These are phyloP conservation scores for Tadarida brasiliensis DNA, from an alignment of 2,797 vertebrate genomes.

Conservation along the genomic window DNA sequence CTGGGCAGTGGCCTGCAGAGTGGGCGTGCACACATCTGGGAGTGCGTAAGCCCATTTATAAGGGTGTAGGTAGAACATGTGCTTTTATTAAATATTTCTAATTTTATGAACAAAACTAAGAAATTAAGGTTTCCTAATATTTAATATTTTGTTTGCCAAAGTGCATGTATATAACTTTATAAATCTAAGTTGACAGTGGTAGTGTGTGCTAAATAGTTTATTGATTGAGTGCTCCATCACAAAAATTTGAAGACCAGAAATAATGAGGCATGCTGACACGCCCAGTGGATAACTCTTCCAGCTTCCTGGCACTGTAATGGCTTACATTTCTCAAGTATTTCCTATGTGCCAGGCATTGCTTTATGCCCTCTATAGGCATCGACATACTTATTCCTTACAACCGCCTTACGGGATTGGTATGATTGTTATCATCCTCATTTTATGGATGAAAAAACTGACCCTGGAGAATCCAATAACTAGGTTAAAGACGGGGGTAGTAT, in stretches of 20 bases:
- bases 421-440: background rate
- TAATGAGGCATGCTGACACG: background rate
- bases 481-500: background rate
- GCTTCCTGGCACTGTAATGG: background rate
- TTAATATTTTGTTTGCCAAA: slow-evolving; percentile 51
- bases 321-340: background rate
- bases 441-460: background rate
- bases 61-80: background rate
- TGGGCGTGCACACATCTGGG: background rate
- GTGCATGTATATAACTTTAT: background rate
- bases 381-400: background rate
- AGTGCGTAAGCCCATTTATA: background rate
- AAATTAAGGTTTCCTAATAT: background rate
- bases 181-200: background rate
- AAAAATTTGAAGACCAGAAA: background rate
- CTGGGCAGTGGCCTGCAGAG: background rate
- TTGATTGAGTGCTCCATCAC: background rate
- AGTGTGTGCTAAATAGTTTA: background rate
- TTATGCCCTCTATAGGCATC: background rate
- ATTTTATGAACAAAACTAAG: slow-evolving; percentile 37
- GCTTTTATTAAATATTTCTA: slow-evolving; percentile 27
- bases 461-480: background rate
- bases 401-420: background rate
- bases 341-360: background rate
- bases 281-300: background rate